A percentile compares a stretch with the other conserved stretches of the same genome.
Conservation (phyloP, 2,113 vertebrate species). For the Triplophysa tibetana region DNA sequence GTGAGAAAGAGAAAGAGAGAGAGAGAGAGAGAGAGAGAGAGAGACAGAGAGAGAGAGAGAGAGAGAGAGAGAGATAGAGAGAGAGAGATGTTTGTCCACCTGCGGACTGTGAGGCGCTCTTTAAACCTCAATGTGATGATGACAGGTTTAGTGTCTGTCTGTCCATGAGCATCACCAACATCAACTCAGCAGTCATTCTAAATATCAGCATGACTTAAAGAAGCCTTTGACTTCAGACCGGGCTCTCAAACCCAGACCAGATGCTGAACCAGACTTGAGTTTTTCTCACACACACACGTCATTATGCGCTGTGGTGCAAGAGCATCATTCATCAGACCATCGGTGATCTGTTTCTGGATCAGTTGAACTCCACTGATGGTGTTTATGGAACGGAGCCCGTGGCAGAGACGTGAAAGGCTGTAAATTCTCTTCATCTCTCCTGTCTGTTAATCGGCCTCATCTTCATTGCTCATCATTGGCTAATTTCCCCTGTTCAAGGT, state of each 20-base stretch:
- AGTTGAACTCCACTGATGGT: conserved; percentile 3
- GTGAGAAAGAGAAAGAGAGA: conserved; percentile 32
- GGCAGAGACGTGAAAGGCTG: conserved; percentile 11
- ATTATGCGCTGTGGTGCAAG: too few species aligned
- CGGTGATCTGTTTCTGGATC: background rate
- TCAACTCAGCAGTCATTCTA: too few species aligned
- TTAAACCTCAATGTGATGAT: too few species aligned
- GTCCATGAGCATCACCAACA: too few species aligned
- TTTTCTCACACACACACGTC: too few species aligned
- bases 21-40: too few species aligned
- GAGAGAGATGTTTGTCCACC: background rate
- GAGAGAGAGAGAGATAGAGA: conserved; percentile 48
- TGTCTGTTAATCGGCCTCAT: conserved; percentile 38
- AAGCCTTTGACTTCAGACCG: background rate
- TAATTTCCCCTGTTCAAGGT: conserved; percentile 53
- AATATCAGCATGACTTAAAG: background rate
- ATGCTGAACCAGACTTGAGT: background rate
- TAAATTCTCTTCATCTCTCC: background rate
- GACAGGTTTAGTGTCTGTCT: too few species aligned
- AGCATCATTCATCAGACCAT: background rate
- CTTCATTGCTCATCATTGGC: conserved; percentile 40
- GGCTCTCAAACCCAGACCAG: background rate
- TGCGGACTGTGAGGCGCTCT: too few species aligned
- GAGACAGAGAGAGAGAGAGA: too few species aligned
- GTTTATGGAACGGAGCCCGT: background rate